Base-by-base conservation (phyloP, 2,888 invertebrate species). In the Cephus spinipes region DNA sequence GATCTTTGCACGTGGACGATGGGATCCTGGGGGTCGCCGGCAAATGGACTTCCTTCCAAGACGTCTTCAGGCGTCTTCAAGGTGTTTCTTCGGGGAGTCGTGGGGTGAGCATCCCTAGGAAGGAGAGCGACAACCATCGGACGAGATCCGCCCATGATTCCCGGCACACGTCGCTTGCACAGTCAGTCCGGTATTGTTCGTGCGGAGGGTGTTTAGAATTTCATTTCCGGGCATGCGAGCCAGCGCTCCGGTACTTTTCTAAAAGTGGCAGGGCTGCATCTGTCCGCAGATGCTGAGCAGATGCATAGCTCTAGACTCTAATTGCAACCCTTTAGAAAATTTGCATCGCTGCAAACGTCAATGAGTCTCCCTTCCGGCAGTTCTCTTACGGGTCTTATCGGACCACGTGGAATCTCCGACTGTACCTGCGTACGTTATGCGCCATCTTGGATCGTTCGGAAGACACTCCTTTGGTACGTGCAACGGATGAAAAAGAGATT, bases 241-340 rank as follows among this genome's bases (percentile, higher is more conserved):
- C 78, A 80, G 78, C 69, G 83, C 80, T 79, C 69, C 75, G 76
- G 77, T 76, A 75, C 77, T 81, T 79, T 82, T 81, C 81, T 79
- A 75, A 80, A 81, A 82, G 79, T 81, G 80, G 79, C 79, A 79
- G 79, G 69, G 69, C 69, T 79, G 85, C 89, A 89, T 89, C 89
- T 89, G 89, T 89, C 88, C 85, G 88, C 88, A 89, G 89, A 89
- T 89, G 89, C 88, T 85, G 87, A 88, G 89, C 89, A 89, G 89
- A 89, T 88, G 88, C 89, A 69, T 69, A 69, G 69, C 69, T 69
- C 31, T n/a, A 3, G 15, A 69, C 69, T 69, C 83, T 82, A 88
- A 87, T 88, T 88, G 86, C 86, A 85, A 87, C 86, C 87, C 85
- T 80, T 87, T 80, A 76, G 73, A 55, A 83, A 83, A 81, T 85